Conservation (phyloP, 2,113 vertebrate species). For the Gorsachius goisagi region DNA sequence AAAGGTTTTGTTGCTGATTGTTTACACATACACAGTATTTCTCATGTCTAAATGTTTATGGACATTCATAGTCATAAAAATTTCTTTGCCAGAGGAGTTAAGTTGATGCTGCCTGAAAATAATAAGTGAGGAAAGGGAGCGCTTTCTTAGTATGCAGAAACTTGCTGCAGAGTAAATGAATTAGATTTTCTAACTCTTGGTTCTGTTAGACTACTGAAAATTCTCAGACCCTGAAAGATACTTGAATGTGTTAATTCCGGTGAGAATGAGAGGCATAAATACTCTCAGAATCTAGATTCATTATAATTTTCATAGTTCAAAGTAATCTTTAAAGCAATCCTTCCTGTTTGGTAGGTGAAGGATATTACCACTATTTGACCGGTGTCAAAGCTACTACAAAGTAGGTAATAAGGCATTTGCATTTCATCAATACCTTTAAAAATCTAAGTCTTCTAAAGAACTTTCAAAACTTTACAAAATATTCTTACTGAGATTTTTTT, state of each 20-base stretch:
- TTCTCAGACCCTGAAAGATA: neutral
- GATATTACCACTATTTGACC: neutral
- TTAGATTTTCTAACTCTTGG: neutral
- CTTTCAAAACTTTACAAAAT: neutral
- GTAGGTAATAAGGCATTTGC: neutral
- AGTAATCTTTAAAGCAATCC: neutral
- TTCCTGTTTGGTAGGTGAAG: neutral
- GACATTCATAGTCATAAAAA: neutral
- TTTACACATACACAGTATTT: conserved; percentile 15
- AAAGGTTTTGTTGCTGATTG: conserved; percentile 27
- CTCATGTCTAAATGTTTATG: conserved; percentile 19
- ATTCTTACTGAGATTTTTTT: neutral
- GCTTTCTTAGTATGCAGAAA: neutral
- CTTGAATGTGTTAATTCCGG: neutral
- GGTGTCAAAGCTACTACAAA: neutral
- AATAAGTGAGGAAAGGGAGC: neutral
- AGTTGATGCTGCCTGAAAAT: neutral
- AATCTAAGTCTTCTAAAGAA: neutral
- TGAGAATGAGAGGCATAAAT: neutral
- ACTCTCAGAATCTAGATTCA: neutral
- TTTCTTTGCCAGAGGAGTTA: neutral
- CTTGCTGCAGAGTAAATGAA: neutral
- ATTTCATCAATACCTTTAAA: neutral
- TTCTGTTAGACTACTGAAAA: neutral
- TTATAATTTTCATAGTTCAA: neutral